A percentile compares a stretch with the other conserved stretches of the same genome.
Evolutionary conservation across 2,888 invertebrate genomes (phyloP).

Genomic region (Priocnemis perturbator): DNA sequence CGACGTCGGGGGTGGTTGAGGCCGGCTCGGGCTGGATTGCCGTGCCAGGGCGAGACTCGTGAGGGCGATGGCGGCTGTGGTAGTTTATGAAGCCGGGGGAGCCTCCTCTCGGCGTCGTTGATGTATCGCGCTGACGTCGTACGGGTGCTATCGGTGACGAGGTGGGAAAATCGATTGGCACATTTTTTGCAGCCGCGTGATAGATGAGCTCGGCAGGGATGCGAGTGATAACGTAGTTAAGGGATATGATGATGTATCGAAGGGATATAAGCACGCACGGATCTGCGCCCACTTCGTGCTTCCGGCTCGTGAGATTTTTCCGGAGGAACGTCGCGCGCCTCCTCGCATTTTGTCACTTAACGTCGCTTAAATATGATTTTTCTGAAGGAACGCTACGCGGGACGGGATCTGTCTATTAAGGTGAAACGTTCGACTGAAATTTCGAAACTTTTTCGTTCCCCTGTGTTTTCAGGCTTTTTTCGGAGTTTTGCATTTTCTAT

Average conservation of each 20-base stretch:
- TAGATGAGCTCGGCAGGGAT: slow-evolving; percentile 36
- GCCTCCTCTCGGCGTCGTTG: slow-evolving; percentile 13
- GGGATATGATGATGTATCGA: slow-evolving; percentile 42
- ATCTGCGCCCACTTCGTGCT: not conserved
- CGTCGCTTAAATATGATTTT: no score
- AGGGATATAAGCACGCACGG: not conserved
- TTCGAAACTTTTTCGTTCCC: no score
- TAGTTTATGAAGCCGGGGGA: slow-evolving; percentile 37
- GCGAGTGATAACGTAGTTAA: slow-evolving; percentile 30
- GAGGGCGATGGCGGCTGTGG: no score
- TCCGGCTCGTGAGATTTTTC: not conserved
- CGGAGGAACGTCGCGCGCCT: no score
- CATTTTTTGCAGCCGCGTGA: slow-evolving; percentile 26
- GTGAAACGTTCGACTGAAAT: no score
- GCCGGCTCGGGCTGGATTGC: no score
- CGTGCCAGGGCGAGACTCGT: no score
- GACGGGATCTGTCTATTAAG: no score
- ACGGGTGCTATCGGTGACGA: slow-evolving; percentile 39
- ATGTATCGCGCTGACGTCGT: slow-evolving; percentile 42
- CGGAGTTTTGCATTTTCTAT: no score
- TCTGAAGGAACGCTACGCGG: no score
- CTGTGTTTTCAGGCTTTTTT: no score
- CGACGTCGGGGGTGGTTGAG: slow-evolving; percentile 34
- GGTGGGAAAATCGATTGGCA: slow-evolving; percentile 40
- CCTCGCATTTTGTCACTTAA: no score